These are phyloP conservation scores for Drosophila sucinea DNA, from an alignment of 1,140 invertebrate species.

Conservation along the genomic window DNA sequence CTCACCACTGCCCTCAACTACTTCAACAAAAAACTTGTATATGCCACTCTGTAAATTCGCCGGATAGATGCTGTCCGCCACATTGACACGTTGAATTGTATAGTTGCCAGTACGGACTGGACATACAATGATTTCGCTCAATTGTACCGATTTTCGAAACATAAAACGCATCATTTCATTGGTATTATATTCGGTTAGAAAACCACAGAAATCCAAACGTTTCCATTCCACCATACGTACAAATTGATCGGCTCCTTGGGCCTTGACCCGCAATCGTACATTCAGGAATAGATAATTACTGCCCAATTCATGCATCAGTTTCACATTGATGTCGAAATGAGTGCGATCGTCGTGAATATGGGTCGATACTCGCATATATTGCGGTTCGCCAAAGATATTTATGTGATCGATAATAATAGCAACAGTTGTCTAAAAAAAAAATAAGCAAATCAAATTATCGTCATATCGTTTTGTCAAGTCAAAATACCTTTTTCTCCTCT, in stretches of 20 bases:
- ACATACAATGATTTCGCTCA: constrained; percentile 40
- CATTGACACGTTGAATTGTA: constrained; percentile 33
- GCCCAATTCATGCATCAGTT: constrained; percentile 40
- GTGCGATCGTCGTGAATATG: constrained; percentile 27
- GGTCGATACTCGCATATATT: constrained; percentile 36
- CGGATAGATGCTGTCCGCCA: constrained; percentile 38
- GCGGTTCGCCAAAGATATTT: constrained; percentile 40
- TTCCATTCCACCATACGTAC: constrained; percentile 41
- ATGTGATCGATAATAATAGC: constrained; percentile 31
- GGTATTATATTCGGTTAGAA: constrained; percentile 26
- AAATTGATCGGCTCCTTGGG: background rate
- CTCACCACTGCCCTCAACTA: constrained; percentile 57
- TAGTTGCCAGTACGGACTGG: constrained; percentile 55
- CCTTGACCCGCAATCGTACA: constrained; percentile 27
- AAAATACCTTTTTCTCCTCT: constrained; percentile 18
- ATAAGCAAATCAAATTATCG: background rate
- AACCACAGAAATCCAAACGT: constrained; percentile 49
- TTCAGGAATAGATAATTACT: constrained; percentile 68
- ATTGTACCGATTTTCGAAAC: constrained; percentile 33
- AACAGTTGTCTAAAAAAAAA: background rate
- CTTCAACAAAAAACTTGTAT: constrained; percentile 65
- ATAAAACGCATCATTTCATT: constrained; percentile 44
- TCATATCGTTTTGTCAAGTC: background rate
- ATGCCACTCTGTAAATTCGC: constrained; percentile 36
- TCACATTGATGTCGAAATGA: constrained; percentile 41